Conservation (phyloP, 92 coral and sea anemone genomes). For the Porites evermanni region DNA sequence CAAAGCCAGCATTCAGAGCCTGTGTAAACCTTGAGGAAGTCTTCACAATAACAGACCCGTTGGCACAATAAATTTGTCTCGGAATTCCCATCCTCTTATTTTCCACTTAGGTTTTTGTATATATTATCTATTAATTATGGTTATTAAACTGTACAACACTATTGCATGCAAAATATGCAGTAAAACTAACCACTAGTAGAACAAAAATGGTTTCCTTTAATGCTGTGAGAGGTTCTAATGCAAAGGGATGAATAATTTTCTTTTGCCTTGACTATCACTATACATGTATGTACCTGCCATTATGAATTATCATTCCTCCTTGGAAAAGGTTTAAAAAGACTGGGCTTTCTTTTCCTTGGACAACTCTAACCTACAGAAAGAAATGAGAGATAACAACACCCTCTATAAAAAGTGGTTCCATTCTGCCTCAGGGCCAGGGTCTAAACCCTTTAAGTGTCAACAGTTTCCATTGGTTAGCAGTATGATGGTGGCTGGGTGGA, state of each 20-base stretch:
- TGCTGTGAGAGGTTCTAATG: too few species aligned
- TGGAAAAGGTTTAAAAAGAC: slow-evolving; percentile 88
- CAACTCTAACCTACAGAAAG: slow-evolving; percentile 81
- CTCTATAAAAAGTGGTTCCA: background rate
- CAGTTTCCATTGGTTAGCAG: too few species aligned
- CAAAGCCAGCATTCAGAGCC: too few species aligned
- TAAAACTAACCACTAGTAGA: background rate
- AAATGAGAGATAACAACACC: background rate
- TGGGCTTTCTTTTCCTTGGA: slow-evolving; percentile 96
- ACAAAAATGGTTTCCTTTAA: too few species aligned
- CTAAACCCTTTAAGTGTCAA: background rate
- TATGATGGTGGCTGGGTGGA: too few species aligned
- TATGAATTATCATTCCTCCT: slow-evolving; percentile 91
- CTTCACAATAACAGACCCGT: too few species aligned
- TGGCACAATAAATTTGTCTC: background rate
- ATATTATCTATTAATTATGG: too few species aligned
- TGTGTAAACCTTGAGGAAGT: too few species aligned
- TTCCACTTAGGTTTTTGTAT: background rate
- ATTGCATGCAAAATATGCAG: background rate
- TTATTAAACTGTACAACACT: background rate
- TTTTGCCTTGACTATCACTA: background rate
- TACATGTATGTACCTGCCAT: slow-evolving; percentile 81
- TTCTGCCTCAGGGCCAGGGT: too few species aligned
- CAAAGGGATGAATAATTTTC: background rate
- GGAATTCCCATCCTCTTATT: background rate